Evolutionary conservation across 2,797 vertebrate genomes (phyloP).

Genomic region (Oreortyx pictus): DNA sequence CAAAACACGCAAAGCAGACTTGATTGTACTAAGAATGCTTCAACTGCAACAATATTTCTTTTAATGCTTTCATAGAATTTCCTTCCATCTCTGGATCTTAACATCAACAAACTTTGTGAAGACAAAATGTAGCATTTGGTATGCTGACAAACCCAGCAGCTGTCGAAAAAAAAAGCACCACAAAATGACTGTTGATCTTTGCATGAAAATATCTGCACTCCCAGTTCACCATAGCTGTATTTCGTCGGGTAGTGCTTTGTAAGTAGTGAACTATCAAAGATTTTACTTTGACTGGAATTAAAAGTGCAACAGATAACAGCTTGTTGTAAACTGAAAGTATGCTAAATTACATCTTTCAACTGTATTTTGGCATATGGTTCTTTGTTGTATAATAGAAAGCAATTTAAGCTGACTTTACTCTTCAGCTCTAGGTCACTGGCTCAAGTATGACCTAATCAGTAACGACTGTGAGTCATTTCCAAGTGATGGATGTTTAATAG

Average conservation of each 20-base stretch:
- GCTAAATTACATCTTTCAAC: constrained; percentile 27
- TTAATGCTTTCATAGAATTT: constrained; percentile 51
- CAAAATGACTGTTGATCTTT: constrained; percentile 58
- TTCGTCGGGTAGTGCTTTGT: not conserved
- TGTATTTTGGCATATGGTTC: not conserved
- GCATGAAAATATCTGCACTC: not conserved
- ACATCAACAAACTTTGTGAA: constrained; percentile 47
- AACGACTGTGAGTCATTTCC: constrained; percentile 56
- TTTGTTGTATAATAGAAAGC: constrained; percentile 20
- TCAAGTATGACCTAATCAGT: constrained; percentile 62
- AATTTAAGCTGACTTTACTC: constrained; percentile 40
- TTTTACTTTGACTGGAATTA: constrained; percentile 28
- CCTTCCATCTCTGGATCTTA: constrained; percentile 38
- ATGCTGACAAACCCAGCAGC: constrained; percentile 32
- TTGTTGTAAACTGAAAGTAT: not conserved
- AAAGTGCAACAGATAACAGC: constrained; percentile 12
- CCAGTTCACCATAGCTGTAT: not conserved
- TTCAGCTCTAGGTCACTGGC: constrained; percentile 52
- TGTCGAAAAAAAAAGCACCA: constrained; percentile 18
- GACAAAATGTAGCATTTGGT: constrained; percentile 60
- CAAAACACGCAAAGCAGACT: constrained; percentile 19
- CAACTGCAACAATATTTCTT: constrained; percentile 47
- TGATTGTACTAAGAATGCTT: constrained; percentile 26
- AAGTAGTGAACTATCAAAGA: not conserved
- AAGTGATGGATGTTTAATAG: constrained; percentile 48